Evolutionary conservation across 1,140 invertebrate species (phyloP), one percentile per base, ranked within the genome.

Genomic region (Drosophila serrata): DNA sequence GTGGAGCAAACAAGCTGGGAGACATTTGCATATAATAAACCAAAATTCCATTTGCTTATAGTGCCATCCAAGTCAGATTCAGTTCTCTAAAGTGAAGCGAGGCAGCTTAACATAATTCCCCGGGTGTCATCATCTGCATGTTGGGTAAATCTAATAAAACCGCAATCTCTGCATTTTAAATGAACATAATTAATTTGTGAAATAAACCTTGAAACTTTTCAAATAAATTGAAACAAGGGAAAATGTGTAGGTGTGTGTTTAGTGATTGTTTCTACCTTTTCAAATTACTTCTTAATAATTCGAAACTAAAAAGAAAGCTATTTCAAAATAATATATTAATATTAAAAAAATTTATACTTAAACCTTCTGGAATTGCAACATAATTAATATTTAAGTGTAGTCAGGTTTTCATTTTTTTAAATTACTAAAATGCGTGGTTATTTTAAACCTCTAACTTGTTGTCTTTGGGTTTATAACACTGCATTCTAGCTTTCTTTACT

Each of bases 21-120:
- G 65, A 65, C 65, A 68, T 68, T 68, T 68, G 27, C 61, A 64
- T 64, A 68, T 67, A 68, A 51, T 68, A 68, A 68, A 67, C 61
- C 65, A 42, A 65, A 68, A 67, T 68, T 49, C 45, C 61, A 68
- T 68, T 68, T 49, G 42, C 29, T 33, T 33, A 51, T 37, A 49
- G 65, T 65, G 48, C 17, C 27, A 51, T 17, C 27, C 27, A 49
- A 49, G 15, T 0, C 27, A 53, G 9, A n/a, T n/a, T 0, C 22
- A n/a, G 6, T 3, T 19, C 43, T 48, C 11, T 24, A 40, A 46
- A 19, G 63, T 62, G 60, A 19, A 39, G 53, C 27, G 27, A 24
- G 51, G 51, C 51, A 55, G 51, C 51, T 55, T 55, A 55, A 35
- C 33, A 55, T 55, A 55, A 55, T 55, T 55, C 51, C 51, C 51